A percentile compares a stretch with the other conserved stretches of the same genome.
Evolutionary conservation across 2,113 vertebrate genomes (phyloP).

Genomic region (Mixornis gularis): DNA sequence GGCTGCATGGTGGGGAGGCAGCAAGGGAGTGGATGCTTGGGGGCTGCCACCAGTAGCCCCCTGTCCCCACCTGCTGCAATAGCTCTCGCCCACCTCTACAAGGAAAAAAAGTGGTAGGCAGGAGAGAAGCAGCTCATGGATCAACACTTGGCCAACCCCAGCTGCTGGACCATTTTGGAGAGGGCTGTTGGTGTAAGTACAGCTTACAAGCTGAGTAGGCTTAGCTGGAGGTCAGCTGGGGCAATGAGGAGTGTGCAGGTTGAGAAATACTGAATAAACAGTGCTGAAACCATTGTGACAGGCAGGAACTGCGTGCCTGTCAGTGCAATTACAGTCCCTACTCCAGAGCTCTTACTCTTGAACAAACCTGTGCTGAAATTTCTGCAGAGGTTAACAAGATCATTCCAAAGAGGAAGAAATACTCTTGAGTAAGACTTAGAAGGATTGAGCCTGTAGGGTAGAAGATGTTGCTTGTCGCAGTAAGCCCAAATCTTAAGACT

Average conservation of each 20-base stretch:
- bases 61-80: neutral
- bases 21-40: neutral
- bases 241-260: neutral
- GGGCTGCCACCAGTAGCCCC: neutral
- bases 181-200: neutral
- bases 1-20: accelerated
- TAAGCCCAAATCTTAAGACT: neutral
- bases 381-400: neutral
- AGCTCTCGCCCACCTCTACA: neutral
- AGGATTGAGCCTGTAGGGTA: neutral
- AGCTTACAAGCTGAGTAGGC: neutral
- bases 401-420: neutral
- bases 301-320: neutral
- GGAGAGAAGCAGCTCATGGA: neutral
- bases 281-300: neutral
- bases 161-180: neutral
- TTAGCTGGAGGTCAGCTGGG: neutral
- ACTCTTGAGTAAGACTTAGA: neutral
- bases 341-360: neutral
- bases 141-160: neutral
- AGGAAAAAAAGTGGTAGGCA: neutral
- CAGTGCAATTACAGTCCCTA: neutral
- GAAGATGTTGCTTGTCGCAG: neutral
- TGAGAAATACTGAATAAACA: neutral
- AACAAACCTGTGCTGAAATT: neutral